A percentile compares a stretch with the other conserved stretches of the same genome.
Evolutionary conservation across 2,888 invertebrate species (phyloP).

Genomic region (Ophioninae sp.): DNA sequence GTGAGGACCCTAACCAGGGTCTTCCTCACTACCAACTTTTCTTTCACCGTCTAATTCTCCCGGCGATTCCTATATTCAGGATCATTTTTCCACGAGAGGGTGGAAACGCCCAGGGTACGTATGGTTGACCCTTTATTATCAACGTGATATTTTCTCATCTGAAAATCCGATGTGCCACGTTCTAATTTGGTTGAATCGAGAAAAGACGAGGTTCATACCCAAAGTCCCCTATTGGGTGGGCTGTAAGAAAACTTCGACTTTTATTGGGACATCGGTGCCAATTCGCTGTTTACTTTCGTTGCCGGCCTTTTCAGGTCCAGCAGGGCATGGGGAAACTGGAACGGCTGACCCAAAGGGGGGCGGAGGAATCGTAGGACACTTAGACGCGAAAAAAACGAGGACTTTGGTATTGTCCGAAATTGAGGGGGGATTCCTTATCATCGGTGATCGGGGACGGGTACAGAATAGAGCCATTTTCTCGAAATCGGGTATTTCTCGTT

Average conservation of each 20-base stretch:
- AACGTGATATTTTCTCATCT: slow-evolving; percentile 41
- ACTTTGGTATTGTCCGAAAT: slow-evolving; percentile 25
- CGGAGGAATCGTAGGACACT: slow-evolving; percentile 20
- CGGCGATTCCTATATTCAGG: slow-evolving; percentile 26
- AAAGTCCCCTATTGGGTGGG: too few species aligned
- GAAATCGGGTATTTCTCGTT: slow-evolving; percentile 49
- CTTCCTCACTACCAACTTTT: slow-evolving; percentile 28
- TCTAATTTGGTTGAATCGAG: too few species aligned
- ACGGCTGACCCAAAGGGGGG: neutral
- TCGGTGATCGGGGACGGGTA: slow-evolving; percentile 30
- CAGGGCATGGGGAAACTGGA: neutral
- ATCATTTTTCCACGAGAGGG: slow-evolving; percentile 52
- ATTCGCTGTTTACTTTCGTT: too few species aligned
- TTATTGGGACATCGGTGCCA: too few species aligned
- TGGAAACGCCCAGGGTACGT: slow-evolving; percentile 30
- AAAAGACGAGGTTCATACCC: too few species aligned
- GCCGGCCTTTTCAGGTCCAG: neutral
- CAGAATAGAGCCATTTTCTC: slow-evolving; percentile 47
- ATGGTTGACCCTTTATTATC: slow-evolving; percentile 35
- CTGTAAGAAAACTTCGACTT: too few species aligned
- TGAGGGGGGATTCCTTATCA: slow-evolving; percentile 22
- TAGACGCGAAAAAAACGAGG: slow-evolving; percentile 24
- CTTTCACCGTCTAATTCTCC: slow-evolving; percentile 1
- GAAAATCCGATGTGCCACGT: slow-evolving; percentile 6
- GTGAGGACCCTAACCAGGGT: slow-evolving; percentile 30